phyloP scores from a whole-genome alignment of 1,140 invertebrate species.

The Drosophila melanica region DNA sequence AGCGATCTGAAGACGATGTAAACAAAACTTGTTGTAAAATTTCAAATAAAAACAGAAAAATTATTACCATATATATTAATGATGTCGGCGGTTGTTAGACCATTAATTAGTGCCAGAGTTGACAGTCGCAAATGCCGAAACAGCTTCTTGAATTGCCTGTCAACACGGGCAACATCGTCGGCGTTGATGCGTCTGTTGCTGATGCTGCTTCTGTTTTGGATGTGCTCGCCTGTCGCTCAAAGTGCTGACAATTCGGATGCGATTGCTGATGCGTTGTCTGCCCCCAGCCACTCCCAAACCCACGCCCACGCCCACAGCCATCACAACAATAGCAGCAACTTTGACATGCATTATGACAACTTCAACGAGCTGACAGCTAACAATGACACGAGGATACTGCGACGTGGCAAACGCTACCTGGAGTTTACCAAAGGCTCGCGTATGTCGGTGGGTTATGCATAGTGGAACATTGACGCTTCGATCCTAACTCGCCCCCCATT shows the following conservation, averaged over 20 bases:
- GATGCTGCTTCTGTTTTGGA: slow-evolving; percentile 25
- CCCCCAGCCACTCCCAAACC: slow-evolving; percentile 1
- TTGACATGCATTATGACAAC: slow-evolving; percentile 64
- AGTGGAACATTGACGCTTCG: neutral
- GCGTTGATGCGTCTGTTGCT: slow-evolving; percentile 30
- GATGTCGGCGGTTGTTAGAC: slow-evolving; percentile 15
- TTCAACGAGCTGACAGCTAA: slow-evolving; percentile 29
- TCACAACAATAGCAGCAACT: slow-evolving; percentile 12
- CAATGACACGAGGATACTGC: slow-evolving; percentile 62
- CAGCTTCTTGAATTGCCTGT: slow-evolving; percentile 31
- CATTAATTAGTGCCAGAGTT: slow-evolving; percentile 52
- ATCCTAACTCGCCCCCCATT: neutral
- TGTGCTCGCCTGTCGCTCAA: slow-evolving; percentile 35
- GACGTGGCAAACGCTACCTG: slow-evolving; percentile 68
- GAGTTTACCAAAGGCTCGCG: slow-evolving; percentile 67
- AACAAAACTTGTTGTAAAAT: slow-evolving; percentile 19
- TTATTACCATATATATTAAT: slow-evolving; percentile 9
- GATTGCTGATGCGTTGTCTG: slow-evolving; percentile 8
- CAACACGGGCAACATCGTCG: slow-evolving; percentile 12
- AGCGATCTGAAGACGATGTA: slow-evolving; percentile 25
- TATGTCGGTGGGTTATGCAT: slow-evolving; percentile 64
- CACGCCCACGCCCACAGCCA: slow-evolving; percentile 18
- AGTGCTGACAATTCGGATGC: slow-evolving; percentile 46
- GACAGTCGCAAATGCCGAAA: slow-evolving; percentile 5
- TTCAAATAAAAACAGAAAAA: slow-evolving; percentile 1